phyloP scores from a whole-genome alignment of 2,797 vertebrate genomes.

The Gallinago solitaria region DNA sequence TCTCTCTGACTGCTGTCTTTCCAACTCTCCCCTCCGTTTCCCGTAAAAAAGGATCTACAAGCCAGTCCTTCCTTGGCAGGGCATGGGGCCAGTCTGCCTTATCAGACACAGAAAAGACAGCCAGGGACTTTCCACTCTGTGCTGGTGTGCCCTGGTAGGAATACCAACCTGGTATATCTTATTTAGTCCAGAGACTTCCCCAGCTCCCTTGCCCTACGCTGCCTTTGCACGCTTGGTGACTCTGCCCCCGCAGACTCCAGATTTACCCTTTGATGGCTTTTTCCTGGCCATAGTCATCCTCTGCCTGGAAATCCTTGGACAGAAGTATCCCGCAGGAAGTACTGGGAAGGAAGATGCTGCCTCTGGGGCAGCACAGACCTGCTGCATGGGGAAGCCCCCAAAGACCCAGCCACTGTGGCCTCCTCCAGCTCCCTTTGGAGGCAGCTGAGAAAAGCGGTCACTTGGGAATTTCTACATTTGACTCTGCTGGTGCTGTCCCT shows the following conservation, averaged over 20 bases:
- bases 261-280: neutral
- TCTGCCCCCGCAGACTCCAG: neutral
- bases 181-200: neutral
- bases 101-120: neutral
- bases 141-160: neutral
- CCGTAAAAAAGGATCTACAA: constrained; percentile 1
- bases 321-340: neutral
- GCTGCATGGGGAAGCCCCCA: neutral
- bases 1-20: neutral
- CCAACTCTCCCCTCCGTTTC: neutral
- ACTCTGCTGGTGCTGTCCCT: neutral
- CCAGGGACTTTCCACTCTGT: constrained; percentile 57
- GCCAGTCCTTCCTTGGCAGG: neutral
- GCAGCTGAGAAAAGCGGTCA: neutral
- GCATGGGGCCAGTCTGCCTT: neutral
- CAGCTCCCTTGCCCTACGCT: neutral
- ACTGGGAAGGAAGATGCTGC: neutral
- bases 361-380: neutral
- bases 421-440: neutral
- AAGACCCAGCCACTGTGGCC: neutral
- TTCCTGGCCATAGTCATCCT: neutral
- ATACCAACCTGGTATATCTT: neutral
- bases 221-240: neutral
- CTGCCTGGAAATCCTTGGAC: constrained; percentile 23
- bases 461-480: accelerated